Evolutionary conservation across 2,888 invertebrate genomes (phyloP), one percentile per base, ranked within the genome.

Genomic region (Rutpela maculata): DNA sequence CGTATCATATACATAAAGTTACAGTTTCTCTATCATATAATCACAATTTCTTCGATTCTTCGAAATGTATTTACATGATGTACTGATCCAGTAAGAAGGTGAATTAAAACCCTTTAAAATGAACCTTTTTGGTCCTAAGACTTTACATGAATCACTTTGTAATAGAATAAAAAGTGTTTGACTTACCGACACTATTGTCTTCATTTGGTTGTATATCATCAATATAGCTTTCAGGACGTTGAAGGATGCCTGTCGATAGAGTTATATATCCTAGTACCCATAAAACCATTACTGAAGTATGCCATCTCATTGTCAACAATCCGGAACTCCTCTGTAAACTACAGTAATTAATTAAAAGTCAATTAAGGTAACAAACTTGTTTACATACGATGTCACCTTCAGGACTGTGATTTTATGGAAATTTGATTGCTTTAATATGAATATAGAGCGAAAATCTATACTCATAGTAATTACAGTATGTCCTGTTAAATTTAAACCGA

Each of bases 271-370:
- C 80, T 75, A 86, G 74, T 65, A 81, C 80, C 65, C 82, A 78
- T 67, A 85, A 79, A 69, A 84, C 77, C 60, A 79, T 77, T 65
- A 84, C 77, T 59, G 80, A 78, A 59, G 78, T 79, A 78, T 82
- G 80, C 85, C 86, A 86, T 72, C 84, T 84, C 86, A 85, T 85
- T 75, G 76, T 84, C 76, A 73, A 17, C n/a, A 18, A 11, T 60
- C 68, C 57, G 56, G 1, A 56, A 55, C 38, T 18, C 55, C 35
- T 59, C 74, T 74, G 74, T 19, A 66, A 50, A 75, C 55, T 68
- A 55, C n/a, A 50, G 17, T 62, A 62, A 4, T 9, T 59, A 19
- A 59, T 59, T 59, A 59, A 12, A 59, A 59, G 12, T 50, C 50
- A 50, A 50, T 50, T 15, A 50, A 50, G 43, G 2, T 7, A 50